These are phyloP conservation scores for Zoanthus gigantus DNA, from an alignment of 92 coral and sea anemone genomes.

Conservation along the genomic window DNA sequence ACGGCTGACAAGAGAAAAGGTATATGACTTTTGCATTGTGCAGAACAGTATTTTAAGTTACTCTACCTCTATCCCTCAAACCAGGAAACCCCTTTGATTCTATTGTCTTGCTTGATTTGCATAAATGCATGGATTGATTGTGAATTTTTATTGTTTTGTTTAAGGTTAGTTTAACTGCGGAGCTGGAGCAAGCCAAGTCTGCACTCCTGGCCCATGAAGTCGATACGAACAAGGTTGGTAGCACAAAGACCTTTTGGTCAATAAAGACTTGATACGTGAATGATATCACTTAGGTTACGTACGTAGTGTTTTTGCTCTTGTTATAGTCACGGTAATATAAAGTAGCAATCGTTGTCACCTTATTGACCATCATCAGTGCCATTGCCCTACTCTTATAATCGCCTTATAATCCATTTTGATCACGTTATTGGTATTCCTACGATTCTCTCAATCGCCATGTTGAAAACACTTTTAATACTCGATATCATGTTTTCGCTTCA, in stretches of 20 bases:
- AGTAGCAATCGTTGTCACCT: background rate
- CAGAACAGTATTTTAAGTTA: background rate
- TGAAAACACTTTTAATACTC: too few species aligned
- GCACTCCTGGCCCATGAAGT: slow-evolving; percentile 76
- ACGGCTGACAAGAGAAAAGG: slow-evolving; percentile 94
- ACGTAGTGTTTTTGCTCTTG: too few species aligned
- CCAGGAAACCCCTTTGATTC: background rate
- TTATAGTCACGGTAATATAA: too few species aligned
- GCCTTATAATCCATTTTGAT: too few species aligned
- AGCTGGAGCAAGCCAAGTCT: slow-evolving; percentile 86
- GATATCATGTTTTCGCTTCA: too few species aligned
- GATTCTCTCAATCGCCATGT: too few species aligned
- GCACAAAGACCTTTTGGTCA: too few species aligned
- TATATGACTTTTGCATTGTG: slow-evolving; percentile 1
- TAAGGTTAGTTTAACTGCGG: slow-evolving; percentile 84
- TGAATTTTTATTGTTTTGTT: background rate
- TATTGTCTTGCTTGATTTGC: background rate
- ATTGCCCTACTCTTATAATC: too few species aligned
- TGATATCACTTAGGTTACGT: too few species aligned
- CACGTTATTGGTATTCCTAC: too few species aligned
- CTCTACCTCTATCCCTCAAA: too few species aligned
- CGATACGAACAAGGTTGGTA: slow-evolving; percentile 80
- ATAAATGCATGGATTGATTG: background rate
- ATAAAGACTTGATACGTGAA: too few species aligned
- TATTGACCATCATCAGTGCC: background rate